Evolutionary conservation across 1,140 invertebrate genomes (phyloP).

Genomic region (Tetragonula clypearis): DNA sequence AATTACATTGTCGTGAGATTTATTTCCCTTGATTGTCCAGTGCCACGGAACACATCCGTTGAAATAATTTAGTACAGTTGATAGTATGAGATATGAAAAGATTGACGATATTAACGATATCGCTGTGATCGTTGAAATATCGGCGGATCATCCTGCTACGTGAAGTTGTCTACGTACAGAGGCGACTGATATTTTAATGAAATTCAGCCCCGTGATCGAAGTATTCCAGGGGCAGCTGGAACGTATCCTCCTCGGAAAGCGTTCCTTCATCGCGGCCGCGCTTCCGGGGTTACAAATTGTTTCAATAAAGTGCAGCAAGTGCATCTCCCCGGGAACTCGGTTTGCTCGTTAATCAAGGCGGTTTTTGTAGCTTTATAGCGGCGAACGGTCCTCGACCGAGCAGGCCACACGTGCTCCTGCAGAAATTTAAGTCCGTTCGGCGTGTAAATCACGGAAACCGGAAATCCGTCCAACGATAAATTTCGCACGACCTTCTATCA

Average conservation of each 20-base stretch:
- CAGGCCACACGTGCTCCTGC: background rate
- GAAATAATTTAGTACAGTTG: too few relatives aligned
- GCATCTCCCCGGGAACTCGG: constrained; percentile 18
- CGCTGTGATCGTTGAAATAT: too few relatives aligned
- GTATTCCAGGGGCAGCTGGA: background rate
- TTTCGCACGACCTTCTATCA: constrained; percentile 11
- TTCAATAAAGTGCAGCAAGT: constrained; percentile 37
- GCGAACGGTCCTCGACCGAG: too few relatives aligned
- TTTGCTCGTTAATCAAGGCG: constrained; percentile 53
- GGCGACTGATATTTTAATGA: background rate
- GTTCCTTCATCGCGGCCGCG: background rate
- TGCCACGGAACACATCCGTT: too few relatives aligned
- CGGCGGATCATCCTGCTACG: too few relatives aligned
- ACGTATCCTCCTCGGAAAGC: background rate
- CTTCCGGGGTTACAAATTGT: constrained; percentile 53
- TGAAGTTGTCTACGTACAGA: too few relatives aligned
- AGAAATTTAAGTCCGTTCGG: constrained; percentile 37
- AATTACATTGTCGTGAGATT: too few relatives aligned
- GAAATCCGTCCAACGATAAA: constrained; percentile 42
- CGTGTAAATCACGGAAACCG: constrained; percentile 41
- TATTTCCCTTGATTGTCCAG: too few relatives aligned
- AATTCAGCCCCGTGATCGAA: background rate
- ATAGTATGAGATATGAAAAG: too few relatives aligned
- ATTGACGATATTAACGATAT: too few relatives aligned
- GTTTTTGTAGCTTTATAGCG: constrained; percentile 23